Percentiles rank a stretch among this genome's conserved stretches.
Evolutionary conservation across 2,113 vertebrate genomes (phyloP).

Genomic region (Thunnus thynnus): DNA sequence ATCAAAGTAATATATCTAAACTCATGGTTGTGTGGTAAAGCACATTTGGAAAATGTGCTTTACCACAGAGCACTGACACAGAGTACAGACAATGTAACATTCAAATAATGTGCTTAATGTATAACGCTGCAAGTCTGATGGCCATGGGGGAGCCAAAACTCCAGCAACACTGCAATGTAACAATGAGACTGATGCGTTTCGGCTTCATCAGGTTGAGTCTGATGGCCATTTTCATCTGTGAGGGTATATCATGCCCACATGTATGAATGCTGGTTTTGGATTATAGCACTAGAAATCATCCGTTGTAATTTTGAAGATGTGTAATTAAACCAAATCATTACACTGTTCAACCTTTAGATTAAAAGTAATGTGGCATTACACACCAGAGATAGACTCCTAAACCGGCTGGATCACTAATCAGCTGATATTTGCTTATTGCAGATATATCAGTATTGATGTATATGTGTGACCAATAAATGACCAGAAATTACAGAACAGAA

Average conservation of each 20-base stretch:
- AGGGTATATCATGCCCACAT: no score
- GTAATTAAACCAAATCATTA: neutral
- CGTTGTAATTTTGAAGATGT: neutral
- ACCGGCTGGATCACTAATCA: neutral
- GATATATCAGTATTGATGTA: neutral
- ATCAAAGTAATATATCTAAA: neutral
- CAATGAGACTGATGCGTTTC: no score
- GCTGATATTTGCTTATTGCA: neutral
- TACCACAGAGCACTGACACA: neutral
- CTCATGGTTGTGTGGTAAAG: neutral
- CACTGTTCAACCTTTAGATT: neutral
- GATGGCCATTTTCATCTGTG: no score
- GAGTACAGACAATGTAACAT: neutral
- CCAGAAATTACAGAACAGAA: neutral
- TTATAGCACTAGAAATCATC: neutral
- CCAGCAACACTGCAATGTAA: no score
- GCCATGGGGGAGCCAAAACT: no score
- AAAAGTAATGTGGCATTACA: neutral
- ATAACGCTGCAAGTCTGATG: neutral
- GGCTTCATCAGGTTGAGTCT: no score
- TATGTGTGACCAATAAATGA: neutral
- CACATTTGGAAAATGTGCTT: no score
- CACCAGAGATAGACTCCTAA: neutral
- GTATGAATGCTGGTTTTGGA: neutral
- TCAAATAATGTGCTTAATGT: neutral